phyloP scores from a whole-genome alignment of 2,797 vertebrate species.

The Paramormyrops hopkinsi region DNA sequence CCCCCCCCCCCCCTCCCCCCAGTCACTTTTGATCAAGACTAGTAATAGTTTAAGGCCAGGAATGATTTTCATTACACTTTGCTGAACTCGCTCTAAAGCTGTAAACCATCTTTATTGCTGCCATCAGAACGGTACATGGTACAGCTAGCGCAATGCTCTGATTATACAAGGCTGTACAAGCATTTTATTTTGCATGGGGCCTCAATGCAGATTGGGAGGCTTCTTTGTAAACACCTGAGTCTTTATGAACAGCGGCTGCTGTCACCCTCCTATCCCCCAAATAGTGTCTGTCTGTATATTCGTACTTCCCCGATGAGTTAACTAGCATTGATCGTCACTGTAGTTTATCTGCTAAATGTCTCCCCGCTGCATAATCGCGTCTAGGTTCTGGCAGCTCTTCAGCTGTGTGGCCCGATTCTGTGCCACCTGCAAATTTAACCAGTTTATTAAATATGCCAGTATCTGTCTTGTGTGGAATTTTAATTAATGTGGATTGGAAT shows the following conservation, averaged over 20 bases:
- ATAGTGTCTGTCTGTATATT: neutral
- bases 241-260: neutral
- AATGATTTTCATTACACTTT: constrained; percentile 4
- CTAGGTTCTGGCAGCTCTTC: neutral
- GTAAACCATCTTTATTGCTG: neutral
- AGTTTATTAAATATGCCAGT: neutral
- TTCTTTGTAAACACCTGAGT: neutral
- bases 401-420: neutral
- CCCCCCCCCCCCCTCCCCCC: neutral
- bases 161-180: neutral
- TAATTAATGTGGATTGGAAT: neutral
- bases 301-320: neutral
- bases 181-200: neutral
- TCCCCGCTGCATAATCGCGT: neutral
- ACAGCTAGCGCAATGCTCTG: neutral
- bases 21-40: neutral
- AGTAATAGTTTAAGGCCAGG: neutral
- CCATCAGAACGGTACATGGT: neutral
- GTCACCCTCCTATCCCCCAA: neutral
- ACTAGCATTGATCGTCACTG: neutral
- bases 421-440: neutral
- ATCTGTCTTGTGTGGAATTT: neutral
- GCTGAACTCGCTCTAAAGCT: neutral
- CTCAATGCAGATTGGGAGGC: neutral
- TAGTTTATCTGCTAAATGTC: neutral